Evolutionary conservation across 2,113 vertebrate genomes (phyloP).

Genomic region (Eidolon helvum): DNA sequence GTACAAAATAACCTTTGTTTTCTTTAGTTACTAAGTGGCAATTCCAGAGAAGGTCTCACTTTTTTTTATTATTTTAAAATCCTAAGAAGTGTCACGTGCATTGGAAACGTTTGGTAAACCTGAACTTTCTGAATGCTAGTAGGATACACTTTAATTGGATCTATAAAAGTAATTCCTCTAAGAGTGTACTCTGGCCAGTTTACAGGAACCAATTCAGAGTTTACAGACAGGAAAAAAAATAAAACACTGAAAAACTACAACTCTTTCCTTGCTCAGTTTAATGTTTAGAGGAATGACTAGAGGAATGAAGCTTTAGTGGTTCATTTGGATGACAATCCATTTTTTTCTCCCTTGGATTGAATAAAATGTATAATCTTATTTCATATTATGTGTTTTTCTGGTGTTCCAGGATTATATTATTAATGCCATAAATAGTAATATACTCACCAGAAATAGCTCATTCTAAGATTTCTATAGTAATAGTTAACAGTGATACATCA

Average conservation of each 20-base stretch:
- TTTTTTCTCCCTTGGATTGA: not conserved
- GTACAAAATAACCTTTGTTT: not conserved
- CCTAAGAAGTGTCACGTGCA: not conserved
- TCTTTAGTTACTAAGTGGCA: not conserved
- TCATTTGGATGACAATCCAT: not conserved
- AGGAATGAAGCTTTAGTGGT: not conserved
- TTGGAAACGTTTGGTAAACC: not conserved
- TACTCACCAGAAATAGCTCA: not conserved
- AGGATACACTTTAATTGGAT: constrained; percentile 46
- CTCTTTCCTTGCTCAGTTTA: not conserved
- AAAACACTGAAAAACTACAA: not conserved
- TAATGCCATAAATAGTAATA: not conserved
- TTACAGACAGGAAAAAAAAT: not conserved
- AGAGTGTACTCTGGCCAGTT: not conserved
- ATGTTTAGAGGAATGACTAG: not conserved
- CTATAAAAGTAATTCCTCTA: constrained; percentile 36
- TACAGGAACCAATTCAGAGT: constrained; percentile 3
- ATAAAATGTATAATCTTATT: not conserved
- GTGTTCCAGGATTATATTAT: not conserved
- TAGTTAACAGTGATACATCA: not conserved
- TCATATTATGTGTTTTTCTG: not conserved
- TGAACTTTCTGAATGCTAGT: not conserved
- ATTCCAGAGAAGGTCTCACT: not conserved
- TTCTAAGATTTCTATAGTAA: not conserved
- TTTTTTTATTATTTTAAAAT: constrained; percentile 30